Evolutionary conservation across 2,797 vertebrate genomes (phyloP), one percentile per base, ranked within the genome.

Genomic region (Spea hammondii): DNA sequence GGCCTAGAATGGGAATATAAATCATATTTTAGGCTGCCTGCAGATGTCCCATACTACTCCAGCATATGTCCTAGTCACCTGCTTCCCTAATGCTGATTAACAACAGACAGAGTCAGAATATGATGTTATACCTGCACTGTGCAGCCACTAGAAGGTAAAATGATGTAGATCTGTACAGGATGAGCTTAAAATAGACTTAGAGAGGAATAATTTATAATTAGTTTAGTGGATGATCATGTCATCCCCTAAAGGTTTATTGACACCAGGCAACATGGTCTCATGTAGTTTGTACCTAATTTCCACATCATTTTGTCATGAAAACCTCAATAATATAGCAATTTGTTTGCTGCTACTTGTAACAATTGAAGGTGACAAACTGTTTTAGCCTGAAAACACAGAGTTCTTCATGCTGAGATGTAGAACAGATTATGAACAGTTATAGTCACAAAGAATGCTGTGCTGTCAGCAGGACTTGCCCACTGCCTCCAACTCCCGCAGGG

Each of bases 391-490:
- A 62, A 76, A 76, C 53, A 48, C 17, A 5, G 67, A 44, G 8
- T 67, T 53, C 11, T 59, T 70, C 48, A 8, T 69, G 74, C 55
- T 69, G 55, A n/a, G 51, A 76, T 47, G 53, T 46, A 53, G 51
- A 50, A 69, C 47, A 60, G 55, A 69, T 69, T 76, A 62, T 46
- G 9, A 44, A 10, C 48, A 50, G 74, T 60, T 76, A 76, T 60
- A 60, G 74, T 69, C 65, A 76, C 45, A 76, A 69, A 60, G 74
- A 60, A 54, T 51, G 14, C 45, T 49, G n/a, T 68, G 55, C n/a
- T 8, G 48, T n/a, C 46, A 76, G 53, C 54, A 69, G 64, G 73
- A 13, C 13, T 11, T 50, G n/a, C 59, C 57, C 47, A 50, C 12
- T 49, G 17, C 54, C 8, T n/a, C 14, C 74, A 11, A 54, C 46